phyloP scores from a whole-genome alignment of 2,888 invertebrate species.

The Chrysolina haemoptera region DNA sequence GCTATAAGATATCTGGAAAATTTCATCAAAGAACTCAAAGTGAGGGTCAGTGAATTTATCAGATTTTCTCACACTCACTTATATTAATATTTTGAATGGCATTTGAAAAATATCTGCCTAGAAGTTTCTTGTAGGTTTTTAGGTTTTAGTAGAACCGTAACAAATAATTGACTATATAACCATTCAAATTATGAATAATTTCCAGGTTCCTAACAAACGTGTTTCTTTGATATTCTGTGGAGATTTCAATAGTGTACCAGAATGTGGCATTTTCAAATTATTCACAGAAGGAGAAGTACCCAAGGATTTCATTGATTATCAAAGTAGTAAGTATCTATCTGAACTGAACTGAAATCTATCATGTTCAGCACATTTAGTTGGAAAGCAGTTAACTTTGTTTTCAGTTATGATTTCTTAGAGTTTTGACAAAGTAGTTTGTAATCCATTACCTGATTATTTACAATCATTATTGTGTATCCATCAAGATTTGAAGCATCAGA shows the following conservation, averaged over 20 bases:
- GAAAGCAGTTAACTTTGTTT: too few relatives aligned
- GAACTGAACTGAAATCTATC: too few relatives aligned
- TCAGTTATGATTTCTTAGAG: too few relatives aligned
- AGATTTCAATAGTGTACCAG: constrained; percentile 93
- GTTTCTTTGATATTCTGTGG: constrained; percentile 88
- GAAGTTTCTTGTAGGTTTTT: neutral
- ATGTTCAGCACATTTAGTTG: too few relatives aligned
- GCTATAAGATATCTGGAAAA: constrained; percentile 80
- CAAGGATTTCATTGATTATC: constrained; percentile 81
- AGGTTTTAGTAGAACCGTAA: neutral
- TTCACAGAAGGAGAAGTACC: constrained; percentile 81
- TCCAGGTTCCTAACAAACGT: constrained; percentile 67
- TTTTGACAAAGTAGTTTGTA: too few relatives aligned
- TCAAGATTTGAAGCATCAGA: too few relatives aligned
- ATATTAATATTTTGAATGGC: neutral
- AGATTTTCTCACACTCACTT: constrained; percentile 1
- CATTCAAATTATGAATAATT: constrained; percentile 4
- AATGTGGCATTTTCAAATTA: constrained; percentile 86
- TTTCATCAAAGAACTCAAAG: constrained; percentile 69
- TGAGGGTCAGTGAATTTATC: constrained; percentile 58
- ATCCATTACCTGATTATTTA: too few relatives aligned
- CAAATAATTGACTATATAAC: too few relatives aligned
- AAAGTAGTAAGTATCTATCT: constrained; percentile 76
- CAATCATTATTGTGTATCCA: too few relatives aligned
- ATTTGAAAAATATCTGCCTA: neutral